Conservation (phyloP, 2,888 invertebrate genomes). For the Parnassius glacialis region DNA sequence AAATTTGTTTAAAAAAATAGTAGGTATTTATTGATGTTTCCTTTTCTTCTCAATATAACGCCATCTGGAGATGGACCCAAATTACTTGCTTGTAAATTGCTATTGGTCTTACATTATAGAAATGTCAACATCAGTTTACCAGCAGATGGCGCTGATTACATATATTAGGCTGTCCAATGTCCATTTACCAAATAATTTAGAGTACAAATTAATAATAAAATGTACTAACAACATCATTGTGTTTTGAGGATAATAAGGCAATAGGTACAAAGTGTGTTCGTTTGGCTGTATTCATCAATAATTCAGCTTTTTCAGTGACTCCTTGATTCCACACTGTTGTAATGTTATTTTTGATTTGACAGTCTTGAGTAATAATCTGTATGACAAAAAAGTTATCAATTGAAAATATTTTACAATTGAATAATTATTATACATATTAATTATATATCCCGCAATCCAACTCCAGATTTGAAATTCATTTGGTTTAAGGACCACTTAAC, state of each 20-base stretch:
- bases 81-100: no score
- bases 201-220: not conserved
- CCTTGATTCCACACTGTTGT: constrained; percentile 45
- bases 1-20: no score
- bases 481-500: no score
- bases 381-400: not conserved
- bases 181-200: no score
- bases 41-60: no score
- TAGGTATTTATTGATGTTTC: no score
- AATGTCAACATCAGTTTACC: no score
- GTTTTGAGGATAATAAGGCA: constrained; percentile 45
- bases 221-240: constrained; percentile 54
- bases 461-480: no score
- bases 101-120: no score
- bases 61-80: no score
- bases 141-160: no score
- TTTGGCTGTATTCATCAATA: constrained; percentile 39
- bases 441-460: not conserved
- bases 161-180: not conserved
- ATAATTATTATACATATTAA: not conserved
- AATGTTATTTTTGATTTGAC: constrained; percentile 40
- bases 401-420: not conserved
- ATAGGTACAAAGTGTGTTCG: constrained; percentile 45
- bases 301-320: constrained; percentile 40
- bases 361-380: constrained; percentile 43